Evolutionary conservation across 2,797 vertebrate genomes (phyloP).

Genomic region (Microtus obscurus): DNA sequence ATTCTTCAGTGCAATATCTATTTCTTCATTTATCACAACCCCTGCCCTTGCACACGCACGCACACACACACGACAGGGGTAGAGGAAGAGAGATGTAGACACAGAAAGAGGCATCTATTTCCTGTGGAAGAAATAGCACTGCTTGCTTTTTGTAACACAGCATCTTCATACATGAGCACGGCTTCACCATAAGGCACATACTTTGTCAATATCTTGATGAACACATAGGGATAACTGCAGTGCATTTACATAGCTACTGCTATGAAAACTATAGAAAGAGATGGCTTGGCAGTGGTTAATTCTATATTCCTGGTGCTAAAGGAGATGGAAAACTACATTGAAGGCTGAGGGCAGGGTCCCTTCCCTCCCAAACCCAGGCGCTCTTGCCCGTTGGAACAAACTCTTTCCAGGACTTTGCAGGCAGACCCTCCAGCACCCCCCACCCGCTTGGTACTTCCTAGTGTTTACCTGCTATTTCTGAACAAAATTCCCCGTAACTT

Average conservation of each 20-base stretch:
- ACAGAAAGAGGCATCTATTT: background rate
- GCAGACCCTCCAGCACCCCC: background rate
- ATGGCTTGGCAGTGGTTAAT: no score
- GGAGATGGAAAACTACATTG: no score
- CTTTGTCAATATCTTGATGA: no score
- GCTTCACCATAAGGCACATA: no score
- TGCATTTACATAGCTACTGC: no score
- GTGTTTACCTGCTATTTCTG: background rate
- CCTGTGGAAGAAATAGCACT: conserved; percentile 33
- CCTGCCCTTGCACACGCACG: background rate
- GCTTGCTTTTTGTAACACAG: background rate
- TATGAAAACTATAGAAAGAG: no score
- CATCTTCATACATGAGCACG: conserved; percentile 16
- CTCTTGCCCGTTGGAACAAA: background rate
- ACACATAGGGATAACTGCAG: no score
- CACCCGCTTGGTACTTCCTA: background rate
- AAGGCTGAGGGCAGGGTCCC: no score
- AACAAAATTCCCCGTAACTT: background rate
- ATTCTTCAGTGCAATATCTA: background rate
- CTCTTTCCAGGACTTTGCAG: no score
- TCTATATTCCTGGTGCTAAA: no score
- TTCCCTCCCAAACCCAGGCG: background rate
- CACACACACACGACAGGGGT: background rate
- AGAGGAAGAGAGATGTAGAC: background rate
- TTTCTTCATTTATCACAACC: background rate